Evolutionary conservation across 2,888 invertebrate genomes (phyloP), one percentile per base, ranked within the genome.

Genomic region (Agonopterix arenella): DNA sequence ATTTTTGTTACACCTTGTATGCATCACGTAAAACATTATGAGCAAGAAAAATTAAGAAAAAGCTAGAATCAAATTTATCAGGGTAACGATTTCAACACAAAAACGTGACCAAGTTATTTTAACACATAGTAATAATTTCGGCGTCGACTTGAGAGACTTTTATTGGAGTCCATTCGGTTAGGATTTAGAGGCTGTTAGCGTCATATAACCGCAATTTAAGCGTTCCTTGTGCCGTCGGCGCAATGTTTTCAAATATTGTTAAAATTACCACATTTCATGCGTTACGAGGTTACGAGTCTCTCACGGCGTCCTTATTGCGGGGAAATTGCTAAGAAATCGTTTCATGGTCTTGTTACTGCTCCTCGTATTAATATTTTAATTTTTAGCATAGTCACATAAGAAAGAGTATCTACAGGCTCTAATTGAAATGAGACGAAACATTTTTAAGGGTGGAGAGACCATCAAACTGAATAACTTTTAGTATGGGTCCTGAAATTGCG

Each of bases 121-220:
- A 44, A 28, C 38, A 40, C 40, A 47, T 45, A 42, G 47, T 36
- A 47, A 50, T 50, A 47, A 50, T 47, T 50, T 50, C 44, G 18
- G 62, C 64, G 62, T 58, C 56, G 62, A 68, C 69, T 70, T 70
- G 60, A 68, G 64, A 59, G 57, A 68, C 64, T 73, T 78, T 80
- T 74, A 77, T 78, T 71, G 61, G 59, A 73, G 72, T 73, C 68
- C 68, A 74, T 78, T 76, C 64, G 58, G 67, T 64, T 53, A 65
- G 69, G 68, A 75, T 74, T 73, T 73, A 78, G 66, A 52, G 71
- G 70, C 72, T 70, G 70, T 76, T 73, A 70, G 64, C 67, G 70
- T 70, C 72, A 60, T 68, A 70, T 72, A 71, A 69, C 64, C 68
- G 66, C 65, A 70, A 69, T 76, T 72, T 63, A 60, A 64, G 60